Evolutionary conservation across 2,113 vertebrate species (phyloP).

Genomic region (Cochlearius cochlearius): DNA sequence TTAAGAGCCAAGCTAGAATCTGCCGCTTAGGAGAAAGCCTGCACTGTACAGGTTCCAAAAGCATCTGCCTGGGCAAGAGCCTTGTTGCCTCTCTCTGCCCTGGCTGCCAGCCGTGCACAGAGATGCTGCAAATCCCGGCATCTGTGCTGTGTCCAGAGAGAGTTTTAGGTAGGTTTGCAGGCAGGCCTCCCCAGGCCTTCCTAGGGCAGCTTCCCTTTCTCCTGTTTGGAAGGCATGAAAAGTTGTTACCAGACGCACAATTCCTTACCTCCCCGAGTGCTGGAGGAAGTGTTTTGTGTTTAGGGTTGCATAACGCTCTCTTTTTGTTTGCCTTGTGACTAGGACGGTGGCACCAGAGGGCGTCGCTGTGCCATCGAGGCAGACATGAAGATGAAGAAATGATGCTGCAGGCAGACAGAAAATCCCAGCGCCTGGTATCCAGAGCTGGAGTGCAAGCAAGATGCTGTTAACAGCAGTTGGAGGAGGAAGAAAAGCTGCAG

Average conservation of each 20-base stretch:
- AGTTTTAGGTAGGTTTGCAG: slow-evolving; percentile 24
- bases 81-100: not conserved
- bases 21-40: not conserved
- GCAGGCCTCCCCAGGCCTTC: not conserved
- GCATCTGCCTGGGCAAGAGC: not conserved
- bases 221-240: not conserved
- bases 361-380: slow-evolving; percentile 98
- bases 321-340: slow-evolving; percentile 60
- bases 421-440: not conserved
- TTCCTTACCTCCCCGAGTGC: not conserved
- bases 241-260: not conserved
- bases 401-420: slow-evolving; percentile 47
- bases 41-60: not conserved
- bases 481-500: not conserved
- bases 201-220: not conserved
- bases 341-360: slow-evolving; percentile 97
- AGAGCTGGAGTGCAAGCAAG: not conserved
- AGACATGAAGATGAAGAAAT: slow-evolving; percentile 99
- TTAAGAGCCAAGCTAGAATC: slow-evolving; percentile 16
- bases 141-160: not conserved
- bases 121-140: not conserved
- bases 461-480: not conserved
- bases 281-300: not conserved
- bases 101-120: not conserved
- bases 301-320: not conserved